Conservation (phyloP, 1,140 invertebrate genomes). For the Orussus abietinus region DNA sequence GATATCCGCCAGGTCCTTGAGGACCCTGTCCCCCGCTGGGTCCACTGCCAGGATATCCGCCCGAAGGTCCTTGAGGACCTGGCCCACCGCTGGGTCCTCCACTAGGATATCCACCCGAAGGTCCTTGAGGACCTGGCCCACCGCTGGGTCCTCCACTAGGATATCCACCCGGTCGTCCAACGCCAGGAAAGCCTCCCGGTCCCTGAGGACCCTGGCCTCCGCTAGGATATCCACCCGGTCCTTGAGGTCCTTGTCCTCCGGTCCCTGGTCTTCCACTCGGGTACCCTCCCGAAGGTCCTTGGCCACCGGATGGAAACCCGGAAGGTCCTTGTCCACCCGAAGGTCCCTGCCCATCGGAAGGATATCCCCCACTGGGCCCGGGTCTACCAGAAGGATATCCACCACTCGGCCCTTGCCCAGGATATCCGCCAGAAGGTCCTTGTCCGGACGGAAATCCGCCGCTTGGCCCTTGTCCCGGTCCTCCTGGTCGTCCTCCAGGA, state of each 20-base stretch:
- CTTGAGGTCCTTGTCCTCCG: slow-evolving; percentile 15
- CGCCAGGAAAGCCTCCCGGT: slow-evolving; percentile 18
- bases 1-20: slow-evolving; percentile 22
- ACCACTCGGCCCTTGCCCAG: slow-evolving; percentile 2
- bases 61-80: slow-evolving; percentile 20
- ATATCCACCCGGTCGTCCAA: slow-evolving; percentile 22
- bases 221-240: slow-evolving; percentile 9
- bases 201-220: slow-evolving; percentile 15
- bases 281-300: slow-evolving; percentile 25
- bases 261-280: slow-evolving; percentile 13
- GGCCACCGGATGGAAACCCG: slow-evolving; percentile 29
- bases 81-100: slow-evolving; percentile 17
- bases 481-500: slow-evolving; percentile 10
- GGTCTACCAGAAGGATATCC: slow-evolving; percentile 9
- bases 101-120: slow-evolving; percentile 20
- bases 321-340: slow-evolving; percentile 18
- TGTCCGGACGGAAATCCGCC: slow-evolving; percentile 13
- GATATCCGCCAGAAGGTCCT: slow-evolving; percentile 16
- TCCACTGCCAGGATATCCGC: slow-evolving; percentile 17
- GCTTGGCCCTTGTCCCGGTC: slow-evolving; percentile 9
- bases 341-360: slow-evolving; percentile 19
- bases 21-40: too few relatives aligned
- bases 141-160: slow-evolving; percentile 25
- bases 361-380: slow-evolving; percentile 16
- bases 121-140: slow-evolving; percentile 35